Base-by-base conservation (phyloP, 2,113 vertebrate species). In the Spizaetus ornatus region DNA sequence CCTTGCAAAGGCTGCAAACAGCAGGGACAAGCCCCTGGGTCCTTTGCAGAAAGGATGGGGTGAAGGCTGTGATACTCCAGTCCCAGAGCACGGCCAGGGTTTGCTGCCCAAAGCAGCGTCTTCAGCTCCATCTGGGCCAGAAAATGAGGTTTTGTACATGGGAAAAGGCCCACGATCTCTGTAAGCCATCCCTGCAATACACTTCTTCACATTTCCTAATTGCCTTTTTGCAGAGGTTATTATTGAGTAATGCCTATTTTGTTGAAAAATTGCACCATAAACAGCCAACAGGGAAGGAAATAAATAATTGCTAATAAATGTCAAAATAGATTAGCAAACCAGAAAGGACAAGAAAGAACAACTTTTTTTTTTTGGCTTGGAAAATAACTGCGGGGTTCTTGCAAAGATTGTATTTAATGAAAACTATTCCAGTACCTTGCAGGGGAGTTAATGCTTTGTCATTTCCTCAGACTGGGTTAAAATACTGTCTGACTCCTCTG, bases 261-360 rank as follows among this genome's bases (percentile, higher is more conserved):
- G 87, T 93, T 91, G 86, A 96, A 89, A 80, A 85, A 73, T 71
- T 78, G 94, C 93, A 91, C 91, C 92, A 88, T 77, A 74, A 86
- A 70, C 79, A 85, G 88, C 73, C 95, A 86, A 67, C 21, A 1
- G 93, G 76, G 90, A 94, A 92, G 90, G 88, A 96, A 85, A 72
- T 92, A 95, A 84, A 86, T 94, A 90, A 50, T 83, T 61, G 52
- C 73, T 91, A 96, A 92, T 91, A 69, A 90, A 93, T 88, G 96
- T 94, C 87, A 48, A 52, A 93, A 32, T 36, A 76, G 84, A 59
- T 89, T 82, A 90, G 71, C 93, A 94, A 94, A 36, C 5, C 76
- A 74, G n/a, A 93, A 73, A 82, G 55, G 70, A 66, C 40, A 67
- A 50, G 7, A 7, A 82, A 94, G 38, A 82, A 18, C 38, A 38